Percentiles rank a stretch among this genome's conserved stretches.
Evolutionary conservation across 2,888 invertebrate species (phyloP).

Genomic region (Thelaira solivaga): DNA sequence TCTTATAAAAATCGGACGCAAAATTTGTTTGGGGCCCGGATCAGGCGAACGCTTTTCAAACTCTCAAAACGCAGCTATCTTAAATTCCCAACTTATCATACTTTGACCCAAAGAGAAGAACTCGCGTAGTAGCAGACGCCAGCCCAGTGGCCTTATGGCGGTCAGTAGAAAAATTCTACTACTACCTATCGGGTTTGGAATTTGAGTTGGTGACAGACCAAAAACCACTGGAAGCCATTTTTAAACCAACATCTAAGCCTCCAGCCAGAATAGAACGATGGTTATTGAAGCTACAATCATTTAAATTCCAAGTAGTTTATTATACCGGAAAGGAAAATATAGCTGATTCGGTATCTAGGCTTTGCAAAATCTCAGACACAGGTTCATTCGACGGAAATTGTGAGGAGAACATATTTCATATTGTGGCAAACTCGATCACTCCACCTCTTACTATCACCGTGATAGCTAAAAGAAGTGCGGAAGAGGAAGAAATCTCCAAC

Average conservation of each 20-base stretch:
- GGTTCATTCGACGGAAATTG: conserved; percentile 20
- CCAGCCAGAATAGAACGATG: conserved; percentile 53
- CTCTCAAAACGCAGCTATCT: conserved; percentile 39
- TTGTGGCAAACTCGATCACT: conserved; percentile 22
- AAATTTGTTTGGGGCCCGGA: background rate
- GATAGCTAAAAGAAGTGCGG: too few species aligned
- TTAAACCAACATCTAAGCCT: conserved; percentile 54
- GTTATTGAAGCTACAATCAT: conserved; percentile 23
- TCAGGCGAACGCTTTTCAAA: conserved; percentile 41
- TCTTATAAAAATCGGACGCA: conserved; percentile 9
- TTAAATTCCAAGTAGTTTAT: conserved; percentile 30
- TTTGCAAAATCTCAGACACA: conserved; percentile 34
- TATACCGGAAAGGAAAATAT: conserved; percentile 35
- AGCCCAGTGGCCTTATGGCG: conserved; percentile 60
- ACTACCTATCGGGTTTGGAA: conserved; percentile 54
- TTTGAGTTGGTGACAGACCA: conserved; percentile 54
- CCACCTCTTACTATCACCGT: conserved; percentile 5
- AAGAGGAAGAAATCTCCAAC: too few species aligned
- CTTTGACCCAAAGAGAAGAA: conserved; percentile 49
- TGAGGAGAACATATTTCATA: conserved; percentile 18
- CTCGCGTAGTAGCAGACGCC: conserved; percentile 56
- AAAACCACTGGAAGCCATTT: conserved; percentile 51
- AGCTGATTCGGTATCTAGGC: conserved; percentile 39
- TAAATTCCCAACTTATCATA: conserved; percentile 53
- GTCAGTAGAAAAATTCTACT: conserved; percentile 59